Evolutionary conservation across 2,888 invertebrate genomes (phyloP).

Genomic region (Trachelus tabidus): DNA sequence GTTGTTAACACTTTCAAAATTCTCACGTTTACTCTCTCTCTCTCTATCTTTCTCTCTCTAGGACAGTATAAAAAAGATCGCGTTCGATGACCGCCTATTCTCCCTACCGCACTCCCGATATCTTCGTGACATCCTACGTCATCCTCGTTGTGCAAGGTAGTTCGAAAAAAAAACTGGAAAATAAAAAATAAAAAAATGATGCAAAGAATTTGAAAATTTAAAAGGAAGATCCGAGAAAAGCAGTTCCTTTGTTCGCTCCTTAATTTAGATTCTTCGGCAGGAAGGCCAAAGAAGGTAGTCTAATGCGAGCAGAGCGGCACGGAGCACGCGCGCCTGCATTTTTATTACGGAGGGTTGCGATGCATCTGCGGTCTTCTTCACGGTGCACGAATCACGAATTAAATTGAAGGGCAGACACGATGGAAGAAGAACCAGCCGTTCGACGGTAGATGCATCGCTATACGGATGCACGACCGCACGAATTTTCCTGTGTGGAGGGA

Average conservation of each 20-base stretch:
- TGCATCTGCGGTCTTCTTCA: slow-evolving; percentile 27
- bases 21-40: slow-evolving; percentile 13
- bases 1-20: slow-evolving; percentile 36
- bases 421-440: neutral
- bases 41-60: neutral
- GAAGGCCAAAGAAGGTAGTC: slow-evolving; percentile 11
- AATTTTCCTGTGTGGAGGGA: slow-evolving; percentile 1
- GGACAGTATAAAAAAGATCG: neutral
- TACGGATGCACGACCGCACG: neutral
- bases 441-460: neutral
- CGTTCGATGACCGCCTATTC: neutral
- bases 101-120: neutral
- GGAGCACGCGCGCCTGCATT: slow-evolving; percentile 33
- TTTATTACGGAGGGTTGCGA: slow-evolving; percentile 20
- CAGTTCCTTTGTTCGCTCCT: neutral
- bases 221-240: neutral
- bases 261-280: slow-evolving; percentile 12
- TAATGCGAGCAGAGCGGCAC: slow-evolving; percentile 23
- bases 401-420: slow-evolving; percentile 33
- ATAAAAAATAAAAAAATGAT: neutral
- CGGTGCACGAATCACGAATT: slow-evolving; percentile 33
- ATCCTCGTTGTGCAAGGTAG: neutral
- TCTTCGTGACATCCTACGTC: neutral
- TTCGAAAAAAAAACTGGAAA: neutral
- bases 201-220: neutral